These are phyloP conservation scores for Myotis yumanensis DNA, from an alignment of 2,113 vertebrate genomes.

Conservation along the genomic window DNA sequence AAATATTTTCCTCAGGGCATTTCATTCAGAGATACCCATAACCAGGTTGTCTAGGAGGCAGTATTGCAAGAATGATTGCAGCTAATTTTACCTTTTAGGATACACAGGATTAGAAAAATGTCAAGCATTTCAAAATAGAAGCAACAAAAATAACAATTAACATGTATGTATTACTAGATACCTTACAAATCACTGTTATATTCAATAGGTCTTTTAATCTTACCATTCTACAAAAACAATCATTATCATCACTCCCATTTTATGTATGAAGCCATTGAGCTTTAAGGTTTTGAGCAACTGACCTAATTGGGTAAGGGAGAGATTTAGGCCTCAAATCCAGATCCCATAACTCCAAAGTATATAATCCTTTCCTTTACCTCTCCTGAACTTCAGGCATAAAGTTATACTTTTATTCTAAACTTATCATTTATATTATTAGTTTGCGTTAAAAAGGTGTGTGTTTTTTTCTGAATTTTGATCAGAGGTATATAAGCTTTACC, in stretches of 20 bases:
- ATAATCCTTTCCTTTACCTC: background rate
- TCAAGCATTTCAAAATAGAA: background rate
- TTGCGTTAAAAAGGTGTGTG: background rate
- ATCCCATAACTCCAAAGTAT: background rate
- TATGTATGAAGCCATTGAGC: fast-evolving
- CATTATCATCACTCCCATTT: background rate
- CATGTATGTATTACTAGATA: background rate
- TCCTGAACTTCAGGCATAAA: background rate
- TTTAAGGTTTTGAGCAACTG: background rate
- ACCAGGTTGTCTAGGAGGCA: too few relatives aligned
- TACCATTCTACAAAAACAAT: background rate
- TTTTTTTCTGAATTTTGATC: background rate
- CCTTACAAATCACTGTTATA: background rate
- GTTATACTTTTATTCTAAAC: background rate
- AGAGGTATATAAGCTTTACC: background rate
- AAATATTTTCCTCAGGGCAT: background rate
- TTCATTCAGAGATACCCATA: background rate
- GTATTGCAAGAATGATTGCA: background rate
- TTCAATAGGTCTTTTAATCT: background rate
- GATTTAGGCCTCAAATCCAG: background rate
- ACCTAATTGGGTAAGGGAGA: background rate
- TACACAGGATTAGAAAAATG: background rate
- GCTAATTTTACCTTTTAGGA: background rate
- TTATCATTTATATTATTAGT: background rate
- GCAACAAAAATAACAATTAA: background rate